Percentiles rank a stretch among this genome's conserved stretches.
Evolutionary conservation across 2,113 vertebrate genomes (phyloP).

Genomic region (Phrynosoma platyrhinos): DNA sequence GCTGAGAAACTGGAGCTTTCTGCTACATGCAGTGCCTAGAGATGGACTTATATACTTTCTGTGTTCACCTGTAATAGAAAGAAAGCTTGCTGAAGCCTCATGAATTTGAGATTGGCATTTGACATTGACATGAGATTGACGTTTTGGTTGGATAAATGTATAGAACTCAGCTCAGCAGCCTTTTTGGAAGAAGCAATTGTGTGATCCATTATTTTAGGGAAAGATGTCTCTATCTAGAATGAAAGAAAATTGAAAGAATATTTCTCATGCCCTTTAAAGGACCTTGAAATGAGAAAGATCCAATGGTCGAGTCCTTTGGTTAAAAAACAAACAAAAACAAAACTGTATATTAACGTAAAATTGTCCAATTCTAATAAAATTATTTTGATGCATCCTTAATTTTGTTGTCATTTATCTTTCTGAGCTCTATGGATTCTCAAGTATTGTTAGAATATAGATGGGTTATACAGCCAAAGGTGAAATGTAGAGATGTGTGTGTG

Average conservation of each 20-base stretch:
- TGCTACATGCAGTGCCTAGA: too few relatives aligned
- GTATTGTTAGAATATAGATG: too few relatives aligned
- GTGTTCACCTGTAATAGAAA: background rate
- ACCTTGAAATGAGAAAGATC: background rate
- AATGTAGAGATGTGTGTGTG: too few relatives aligned
- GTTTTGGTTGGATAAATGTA: background rate
- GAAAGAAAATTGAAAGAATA: too few relatives aligned
- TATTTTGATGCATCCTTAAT: background rate
- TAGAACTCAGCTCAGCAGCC: background rate
- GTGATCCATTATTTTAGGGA: background rate
- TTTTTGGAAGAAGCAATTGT: background rate
- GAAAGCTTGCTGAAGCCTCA: background rate
- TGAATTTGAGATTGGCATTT: background rate
- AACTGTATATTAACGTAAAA: background rate
- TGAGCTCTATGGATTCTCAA: background rate
- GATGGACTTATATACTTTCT: background rate
- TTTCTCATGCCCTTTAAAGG: background rate
- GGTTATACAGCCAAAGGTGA: too few relatives aligned
- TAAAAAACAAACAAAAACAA: background rate
- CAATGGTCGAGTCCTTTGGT: background rate
- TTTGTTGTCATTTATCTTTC: background rate
- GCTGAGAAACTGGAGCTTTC: background rate
- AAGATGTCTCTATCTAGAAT: background rate
- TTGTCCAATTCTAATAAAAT: conserved; percentile 5
- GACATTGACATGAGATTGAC: background rate